Conservation (phyloP, 2,113 vertebrate species). For the Centrocercus urophasianus region DNA sequence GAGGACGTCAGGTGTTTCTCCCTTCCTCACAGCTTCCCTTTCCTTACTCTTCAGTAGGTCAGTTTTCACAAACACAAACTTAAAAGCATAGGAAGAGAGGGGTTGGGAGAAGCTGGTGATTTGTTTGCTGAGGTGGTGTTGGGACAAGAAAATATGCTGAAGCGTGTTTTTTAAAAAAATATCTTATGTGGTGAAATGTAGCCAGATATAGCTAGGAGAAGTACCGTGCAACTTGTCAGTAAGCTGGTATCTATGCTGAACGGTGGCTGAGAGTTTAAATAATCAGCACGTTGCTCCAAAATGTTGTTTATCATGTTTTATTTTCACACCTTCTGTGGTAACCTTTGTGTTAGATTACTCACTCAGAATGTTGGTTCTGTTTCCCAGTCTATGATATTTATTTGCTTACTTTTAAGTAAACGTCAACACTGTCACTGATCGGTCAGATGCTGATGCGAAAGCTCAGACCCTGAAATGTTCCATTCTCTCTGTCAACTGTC, state of each 20-base stretch:
- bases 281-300: not conserved
- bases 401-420: constrained; percentile 17
- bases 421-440: not conserved
- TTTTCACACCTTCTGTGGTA: not conserved
- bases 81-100: not conserved
- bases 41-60: not conserved
- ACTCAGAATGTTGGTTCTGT: not conserved
- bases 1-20: not conserved
- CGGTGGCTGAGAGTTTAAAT: not conserved
- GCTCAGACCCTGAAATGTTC: not conserved
- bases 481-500: constrained; percentile 1
- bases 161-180: not conserved
- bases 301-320: not conserved
- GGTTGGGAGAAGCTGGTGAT: not conserved
- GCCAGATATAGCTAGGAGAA: not conserved
- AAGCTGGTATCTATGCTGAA: not conserved
- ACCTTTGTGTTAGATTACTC: not conserved
- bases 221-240: not conserved
- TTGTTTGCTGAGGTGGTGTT: not conserved
- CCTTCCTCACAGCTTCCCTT: not conserved
- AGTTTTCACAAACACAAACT: not conserved
- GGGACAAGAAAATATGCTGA: not conserved
- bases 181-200: not conserved
- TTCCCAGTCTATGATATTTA: not conserved
- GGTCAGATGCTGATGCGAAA: not conserved